These are phyloP conservation scores for Iguana delicatissima DNA, from an alignment of 2,797 vertebrate species.

Conservation along the genomic window DNA sequence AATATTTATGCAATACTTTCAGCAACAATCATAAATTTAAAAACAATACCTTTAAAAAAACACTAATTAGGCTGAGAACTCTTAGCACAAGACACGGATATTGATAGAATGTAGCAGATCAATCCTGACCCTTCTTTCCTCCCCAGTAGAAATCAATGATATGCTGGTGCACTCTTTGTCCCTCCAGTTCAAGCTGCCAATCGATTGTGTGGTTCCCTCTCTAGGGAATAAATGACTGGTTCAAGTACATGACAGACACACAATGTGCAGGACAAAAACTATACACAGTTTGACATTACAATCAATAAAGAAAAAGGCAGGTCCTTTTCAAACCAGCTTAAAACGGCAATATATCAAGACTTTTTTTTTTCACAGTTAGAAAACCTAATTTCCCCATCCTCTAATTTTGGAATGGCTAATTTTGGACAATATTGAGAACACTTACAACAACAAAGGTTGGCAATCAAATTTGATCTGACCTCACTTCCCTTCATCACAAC, in stretches of 20 bases:
- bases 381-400: neutral
- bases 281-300: neutral
- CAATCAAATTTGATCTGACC: neutral
- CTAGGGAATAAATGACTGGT: slow-evolving; percentile 10
- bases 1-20: neutral
- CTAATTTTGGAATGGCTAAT: neutral
- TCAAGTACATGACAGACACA: neutral
- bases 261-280: neutral
- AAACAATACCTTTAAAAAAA: neutral
- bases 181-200: neutral
- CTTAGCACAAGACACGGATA: neutral
- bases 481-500: neutral
- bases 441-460: neutral
- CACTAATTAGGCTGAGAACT: neutral
- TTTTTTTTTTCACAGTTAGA: neutral
- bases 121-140: slow-evolving; percentile 35
- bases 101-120: neutral
- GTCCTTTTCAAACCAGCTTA: neutral
- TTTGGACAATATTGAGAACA: neutral
- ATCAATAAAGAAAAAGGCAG: neutral
- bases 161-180: slow-evolving; percentile 7
- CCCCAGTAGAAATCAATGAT: slow-evolving; percentile 19
- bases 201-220: neutral
- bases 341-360: neutral
- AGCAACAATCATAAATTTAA: neutral